Conservation (phyloP, 2,113 vertebrate species). For the Acanthisitta chloris region DNA sequence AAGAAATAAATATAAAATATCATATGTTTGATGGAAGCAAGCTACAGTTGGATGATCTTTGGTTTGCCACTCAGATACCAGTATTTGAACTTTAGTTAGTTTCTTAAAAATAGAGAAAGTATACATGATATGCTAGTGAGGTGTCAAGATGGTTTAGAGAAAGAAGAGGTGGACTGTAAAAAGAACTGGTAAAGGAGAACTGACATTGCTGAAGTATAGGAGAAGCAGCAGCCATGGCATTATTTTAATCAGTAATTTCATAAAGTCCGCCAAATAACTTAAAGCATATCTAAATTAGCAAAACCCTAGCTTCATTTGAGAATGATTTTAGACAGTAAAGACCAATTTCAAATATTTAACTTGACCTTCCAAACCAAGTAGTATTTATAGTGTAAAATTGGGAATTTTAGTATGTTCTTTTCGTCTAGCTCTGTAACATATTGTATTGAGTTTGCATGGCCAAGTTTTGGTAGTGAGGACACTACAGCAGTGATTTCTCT, state of each 20-base stretch:
- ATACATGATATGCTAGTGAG: too few relatives aligned
- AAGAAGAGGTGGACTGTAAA: background rate
- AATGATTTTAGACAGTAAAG: background rate
- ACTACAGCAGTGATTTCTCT: background rate
- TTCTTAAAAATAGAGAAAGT: background rate
- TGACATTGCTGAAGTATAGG: background rate
- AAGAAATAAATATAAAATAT: background rate
- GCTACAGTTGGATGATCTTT: background rate
- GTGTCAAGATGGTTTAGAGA: background rate
- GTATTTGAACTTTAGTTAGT: background rate
- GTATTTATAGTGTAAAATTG: background rate
- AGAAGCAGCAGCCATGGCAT: background rate
- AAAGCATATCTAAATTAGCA: background rate
- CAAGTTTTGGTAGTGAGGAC: background rate
- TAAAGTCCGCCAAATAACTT: background rate
- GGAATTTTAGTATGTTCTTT: background rate
- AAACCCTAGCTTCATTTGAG: background rate
- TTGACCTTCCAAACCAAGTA: background rate
- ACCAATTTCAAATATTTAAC: background rate
- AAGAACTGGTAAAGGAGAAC: background rate
- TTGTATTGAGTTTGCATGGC: background rate
- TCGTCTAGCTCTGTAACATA: background rate
- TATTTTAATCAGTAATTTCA: background rate
- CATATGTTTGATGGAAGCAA: background rate
- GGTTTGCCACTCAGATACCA: background rate